Base-by-base conservation (phyloP, 2,113 vertebrate genomes). In the Anolis carolinensis region DNA sequence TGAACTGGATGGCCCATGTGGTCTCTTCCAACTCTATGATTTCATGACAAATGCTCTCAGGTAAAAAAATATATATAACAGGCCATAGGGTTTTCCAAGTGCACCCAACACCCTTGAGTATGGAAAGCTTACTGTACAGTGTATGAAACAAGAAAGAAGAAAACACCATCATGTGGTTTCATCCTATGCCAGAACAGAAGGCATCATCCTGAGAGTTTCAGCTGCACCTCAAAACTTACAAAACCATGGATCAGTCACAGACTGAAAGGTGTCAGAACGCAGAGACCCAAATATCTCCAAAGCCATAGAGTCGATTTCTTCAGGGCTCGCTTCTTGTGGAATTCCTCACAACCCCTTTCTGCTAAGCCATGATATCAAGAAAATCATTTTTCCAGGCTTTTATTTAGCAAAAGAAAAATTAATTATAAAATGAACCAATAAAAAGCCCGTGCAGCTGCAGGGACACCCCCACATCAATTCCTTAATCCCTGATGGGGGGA, bases 381-480 rank as follows among this genome's bases (percentile, higher is more conserved):
- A 14, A 3, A 34, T 7, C 14, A 2, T 27, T 84, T 79, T 88
- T 77, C 32, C 87, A 88, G 82, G 77, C 71, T 84, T 88, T 88
- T 88, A 88, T 85, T 88, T 88, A 88, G 78, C 83, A 88, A 88
- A 88, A 88, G 82, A 85, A 88, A 88, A 88, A 79, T 79, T 85
- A 88, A 88, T 85, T 85, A 88, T 84, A 88, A 88, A 88, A 84
- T 81, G 83, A 88, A 88, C 70, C 72, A 74, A 81, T 74, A 88
- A 85, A 88, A 88, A 55, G 78, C 82, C 79, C 63, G 16, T 36
- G 63, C 63, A 44, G 63, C 71, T 39, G 81, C 70, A 79, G 82
- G 68, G 76, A 73, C 5, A 36, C 70, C 32, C 55, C 59, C 32
- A 65, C 59, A 59, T 25, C 55, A 48, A 67, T 52, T 86, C 70